Evolutionary conservation across 2,888 invertebrate genomes (phyloP).

Genomic region (Euspilapteryx auroguttella): DNA sequence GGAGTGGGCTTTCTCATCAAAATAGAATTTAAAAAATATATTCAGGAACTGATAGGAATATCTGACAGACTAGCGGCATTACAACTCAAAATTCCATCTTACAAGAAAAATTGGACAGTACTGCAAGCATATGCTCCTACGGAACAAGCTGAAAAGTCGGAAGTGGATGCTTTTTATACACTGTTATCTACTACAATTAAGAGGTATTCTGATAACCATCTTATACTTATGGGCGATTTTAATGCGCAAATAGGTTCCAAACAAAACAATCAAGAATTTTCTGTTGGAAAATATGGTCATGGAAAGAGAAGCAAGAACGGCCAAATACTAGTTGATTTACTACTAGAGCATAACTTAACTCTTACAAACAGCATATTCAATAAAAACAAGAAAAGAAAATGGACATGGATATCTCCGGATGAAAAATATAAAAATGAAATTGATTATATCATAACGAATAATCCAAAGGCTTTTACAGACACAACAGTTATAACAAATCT

Average conservation of each 20-base stretch:
- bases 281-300: too few species aligned
- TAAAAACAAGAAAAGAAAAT: constrained; percentile 9
- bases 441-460: constrained; percentile 3
- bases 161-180: constrained; percentile 7
- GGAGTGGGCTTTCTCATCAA: constrained; percentile 10
- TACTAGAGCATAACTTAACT: too few species aligned
- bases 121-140: constrained; percentile 11
- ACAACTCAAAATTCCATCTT: constrained; percentile 7
- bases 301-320: too few species aligned
- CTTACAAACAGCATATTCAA: constrained; percentile 7
- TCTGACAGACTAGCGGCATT: constrained; percentile 10
- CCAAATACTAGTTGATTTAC: too few species aligned
- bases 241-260: constrained; percentile 8
- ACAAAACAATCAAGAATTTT: too few species aligned
- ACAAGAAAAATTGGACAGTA: constrained; percentile 6
- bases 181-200: constrained; percentile 4
- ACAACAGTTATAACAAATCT: constrained; percentile 1
- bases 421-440: constrained; percentile 3
- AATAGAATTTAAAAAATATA: constrained; percentile 6
- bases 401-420: constrained; percentile 9
- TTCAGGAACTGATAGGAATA: constrained; percentile 8
- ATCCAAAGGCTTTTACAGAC: constrained; percentile 3
- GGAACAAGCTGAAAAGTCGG: constrained; percentile 8
- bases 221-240: constrained; percentile 10
- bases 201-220: constrained; percentile 5